phyloP scores from a whole-genome alignment of 2,113 vertebrate species.

The Sterna hirundo region DNA sequence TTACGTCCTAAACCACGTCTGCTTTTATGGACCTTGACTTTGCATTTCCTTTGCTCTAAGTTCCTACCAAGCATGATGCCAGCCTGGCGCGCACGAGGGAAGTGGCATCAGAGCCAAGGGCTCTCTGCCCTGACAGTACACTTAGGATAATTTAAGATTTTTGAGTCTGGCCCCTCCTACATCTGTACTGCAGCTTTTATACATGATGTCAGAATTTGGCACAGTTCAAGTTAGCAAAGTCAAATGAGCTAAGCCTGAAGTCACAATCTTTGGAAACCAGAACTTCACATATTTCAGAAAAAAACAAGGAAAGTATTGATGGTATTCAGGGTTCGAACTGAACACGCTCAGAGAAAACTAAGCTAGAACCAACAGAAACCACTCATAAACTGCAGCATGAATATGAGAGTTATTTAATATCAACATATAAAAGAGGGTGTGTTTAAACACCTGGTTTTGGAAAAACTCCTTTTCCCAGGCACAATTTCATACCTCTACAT shows the following conservation, averaged over 20 bases:
- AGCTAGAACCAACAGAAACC: not conserved
- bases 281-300: not conserved
- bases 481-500: not conserved
- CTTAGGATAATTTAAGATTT: not conserved
- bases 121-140: not conserved
- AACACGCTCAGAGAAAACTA: not conserved
- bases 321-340: not conserved
- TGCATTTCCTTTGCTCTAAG: not conserved
- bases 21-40: not conserved
- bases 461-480: not conserved
- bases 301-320: not conserved
- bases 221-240: not conserved
- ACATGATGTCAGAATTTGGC: conserved; percentile 38
- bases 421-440: not conserved
- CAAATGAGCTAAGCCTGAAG: not conserved
- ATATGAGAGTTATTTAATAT: not conserved
- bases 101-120: not conserved
- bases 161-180: not conserved
- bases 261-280: not conserved
- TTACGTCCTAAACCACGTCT: not conserved
- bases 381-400: not conserved
- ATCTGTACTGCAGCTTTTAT: not conserved
- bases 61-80: not conserved
- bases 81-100: not conserved
- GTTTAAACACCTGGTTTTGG: not conserved